Evolutionary conservation across 2,888 invertebrate species (phyloP).

Genomic region (Podabrus alpinus): DNA sequence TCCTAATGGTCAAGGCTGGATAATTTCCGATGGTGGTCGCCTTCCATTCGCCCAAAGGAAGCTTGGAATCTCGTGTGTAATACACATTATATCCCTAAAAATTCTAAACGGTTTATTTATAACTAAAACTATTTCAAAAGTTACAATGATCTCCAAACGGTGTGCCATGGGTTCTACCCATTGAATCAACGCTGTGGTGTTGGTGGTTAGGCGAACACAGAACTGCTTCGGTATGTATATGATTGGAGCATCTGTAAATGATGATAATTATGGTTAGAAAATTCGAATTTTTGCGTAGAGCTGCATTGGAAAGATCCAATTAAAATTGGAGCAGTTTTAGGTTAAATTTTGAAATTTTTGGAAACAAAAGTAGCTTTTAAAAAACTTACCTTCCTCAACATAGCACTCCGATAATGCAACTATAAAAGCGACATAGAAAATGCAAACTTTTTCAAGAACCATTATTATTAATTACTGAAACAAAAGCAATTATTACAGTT

Average conservation of each 20-base stretch:
- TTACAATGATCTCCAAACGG: slow-evolving; percentile 91
- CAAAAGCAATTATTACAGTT: background rate
- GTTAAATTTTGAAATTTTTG: no score
- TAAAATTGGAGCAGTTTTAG: no score
- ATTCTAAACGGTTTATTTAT: background rate
- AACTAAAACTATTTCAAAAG: slow-evolving; percentile 41
- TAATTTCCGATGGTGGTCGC: slow-evolving; percentile 86
- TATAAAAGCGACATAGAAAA: background rate
- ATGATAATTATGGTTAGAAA: no score
- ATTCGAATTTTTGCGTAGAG: no score
- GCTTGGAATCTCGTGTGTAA: slow-evolving; percentile 82
- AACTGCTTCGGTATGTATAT: slow-evolving; percentile 10
- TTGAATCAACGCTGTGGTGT: slow-evolving; percentile 90
- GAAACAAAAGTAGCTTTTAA: no score
- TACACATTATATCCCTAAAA: slow-evolving; percentile 90
- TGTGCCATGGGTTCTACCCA: slow-evolving; percentile 95
- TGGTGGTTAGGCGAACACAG: slow-evolving; percentile 79
- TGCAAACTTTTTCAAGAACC: background rate
- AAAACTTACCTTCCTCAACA: background rate
- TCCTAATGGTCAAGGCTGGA: slow-evolving; percentile 83
- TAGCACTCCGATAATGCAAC: background rate
- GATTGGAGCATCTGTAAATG: background rate
- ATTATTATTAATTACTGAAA: background rate
- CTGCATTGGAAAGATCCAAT: no score
- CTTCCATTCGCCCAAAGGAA: slow-evolving; percentile 81